Conservation (phyloP, 2,888 invertebrate genomes). For the Erynnis tages region DNA sequence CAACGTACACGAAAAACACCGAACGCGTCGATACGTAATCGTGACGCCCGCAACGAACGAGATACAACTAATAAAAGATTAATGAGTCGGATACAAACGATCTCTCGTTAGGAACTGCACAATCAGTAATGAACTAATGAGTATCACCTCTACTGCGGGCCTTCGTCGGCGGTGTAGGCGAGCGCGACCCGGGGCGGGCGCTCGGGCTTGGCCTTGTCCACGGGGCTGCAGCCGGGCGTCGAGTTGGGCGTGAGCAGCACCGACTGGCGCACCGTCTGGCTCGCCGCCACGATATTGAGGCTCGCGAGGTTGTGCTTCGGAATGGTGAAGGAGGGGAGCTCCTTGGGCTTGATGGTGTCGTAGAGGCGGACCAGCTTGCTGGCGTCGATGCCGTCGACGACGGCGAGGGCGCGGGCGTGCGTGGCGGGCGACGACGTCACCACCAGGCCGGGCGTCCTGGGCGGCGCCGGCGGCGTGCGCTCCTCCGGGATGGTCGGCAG, state of each 20-base stretch:
- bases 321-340: conserved; percentile 62
- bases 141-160: too few relatives aligned
- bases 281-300: conserved; percentile 52
- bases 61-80: conserved; percentile 15
- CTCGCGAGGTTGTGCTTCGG: conserved; percentile 63
- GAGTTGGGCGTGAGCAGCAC: conserved; percentile 77
- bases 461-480: conserved; percentile 33
- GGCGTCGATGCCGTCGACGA: conserved; percentile 53
- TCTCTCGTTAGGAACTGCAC: conserved; percentile 61
- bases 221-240: conserved; percentile 59
- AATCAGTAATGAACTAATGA: too few relatives aligned
- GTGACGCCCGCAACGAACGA: not conserved
- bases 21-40: conserved; percentile 5
- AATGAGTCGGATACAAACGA: conserved; percentile 13
- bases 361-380: conserved; percentile 71
- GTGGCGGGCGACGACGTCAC: conserved; percentile 66
- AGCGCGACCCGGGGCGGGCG: conserved; percentile 61
- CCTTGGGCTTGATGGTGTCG: conserved; percentile 64
- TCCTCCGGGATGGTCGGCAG: conserved; percentile 29
- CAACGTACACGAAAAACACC: not conserved
- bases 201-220: conserved; percentile 56
- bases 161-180: conserved; percentile 21
- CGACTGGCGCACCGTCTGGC: conserved; percentile 43
- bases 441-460: conserved; percentile 59
- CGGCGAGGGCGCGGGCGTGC: conserved; percentile 47